Conservation (phyloP, 2,113 vertebrate genomes). For the Pterocles orientalis region DNA sequence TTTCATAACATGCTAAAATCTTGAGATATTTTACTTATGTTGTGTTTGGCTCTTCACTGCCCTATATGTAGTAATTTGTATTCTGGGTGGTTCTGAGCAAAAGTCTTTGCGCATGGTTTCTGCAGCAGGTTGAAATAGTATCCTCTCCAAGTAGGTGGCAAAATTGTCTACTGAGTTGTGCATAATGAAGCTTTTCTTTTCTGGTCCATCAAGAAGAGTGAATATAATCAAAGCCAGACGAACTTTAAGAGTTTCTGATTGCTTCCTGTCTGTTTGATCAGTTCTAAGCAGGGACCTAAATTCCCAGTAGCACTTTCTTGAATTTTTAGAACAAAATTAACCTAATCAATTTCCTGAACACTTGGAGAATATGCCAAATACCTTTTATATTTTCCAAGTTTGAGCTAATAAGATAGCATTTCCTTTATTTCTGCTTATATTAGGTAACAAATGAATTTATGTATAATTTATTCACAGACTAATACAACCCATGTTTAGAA, state of each 20-base stretch:
- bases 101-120: background rate
- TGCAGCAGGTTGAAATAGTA: background rate
- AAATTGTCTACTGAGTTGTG: constrained; percentile 46
- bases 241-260: constrained; percentile 43
- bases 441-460: background rate
- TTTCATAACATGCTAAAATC: background rate
- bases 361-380: background rate
- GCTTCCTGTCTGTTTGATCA: constrained; percentile 18
- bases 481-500: background rate
- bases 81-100: background rate
- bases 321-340: background rate
- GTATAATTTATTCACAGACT: background rate
- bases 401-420: background rate
- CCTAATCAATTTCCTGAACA: background rate
- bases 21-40: background rate
- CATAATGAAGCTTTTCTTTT: constrained; percentile 60
- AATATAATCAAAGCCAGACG: constrained; percentile 47
- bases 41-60: background rate
- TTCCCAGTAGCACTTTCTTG: background rate
- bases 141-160: constrained; percentile 57
- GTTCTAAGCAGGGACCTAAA: background rate
- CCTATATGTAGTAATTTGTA: background rate
- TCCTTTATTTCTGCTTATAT: background rate
- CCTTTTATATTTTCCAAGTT: background rate
- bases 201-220: constrained; percentile 12